phyloP scores from a whole-genome alignment of 1,140 invertebrate species.

The Muscidifurax raptorellus region DNA sequence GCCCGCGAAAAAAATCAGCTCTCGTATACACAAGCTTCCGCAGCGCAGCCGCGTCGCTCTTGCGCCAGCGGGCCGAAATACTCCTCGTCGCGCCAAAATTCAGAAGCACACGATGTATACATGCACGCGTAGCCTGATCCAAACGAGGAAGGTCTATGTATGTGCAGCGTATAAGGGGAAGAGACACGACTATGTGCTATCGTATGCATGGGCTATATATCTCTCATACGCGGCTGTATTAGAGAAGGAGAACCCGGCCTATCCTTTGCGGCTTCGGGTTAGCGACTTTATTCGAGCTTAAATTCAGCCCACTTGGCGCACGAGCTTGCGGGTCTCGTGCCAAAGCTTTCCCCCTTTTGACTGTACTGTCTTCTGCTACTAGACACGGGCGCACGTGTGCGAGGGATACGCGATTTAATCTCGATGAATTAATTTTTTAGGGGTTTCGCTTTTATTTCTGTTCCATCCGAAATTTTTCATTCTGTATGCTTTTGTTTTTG shows the following conservation, averaged over 20 bases:
- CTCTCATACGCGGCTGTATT: neutral
- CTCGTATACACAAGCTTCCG: neutral
- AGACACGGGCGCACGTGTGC: constrained; percentile 3
- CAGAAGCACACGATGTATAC: neutral
- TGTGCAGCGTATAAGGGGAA: neutral
- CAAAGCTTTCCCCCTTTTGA: constrained; percentile 2
- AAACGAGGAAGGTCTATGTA: neutral
- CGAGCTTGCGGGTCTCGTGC: constrained; percentile 33
- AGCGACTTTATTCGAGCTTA: constrained; percentile 59
- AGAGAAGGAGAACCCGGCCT: neutral
- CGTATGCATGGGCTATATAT: constrained; percentile 32
- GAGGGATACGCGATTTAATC: constrained; percentile 32
- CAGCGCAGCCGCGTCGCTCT: neutral
- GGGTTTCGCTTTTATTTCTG: neutral
- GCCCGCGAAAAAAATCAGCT: no score
- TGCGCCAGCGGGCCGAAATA: neutral
- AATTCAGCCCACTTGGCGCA: constrained; percentile 57
- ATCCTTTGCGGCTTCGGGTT: constrained; percentile 39
- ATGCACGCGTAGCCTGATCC: neutral
- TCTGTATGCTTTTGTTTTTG: neutral
- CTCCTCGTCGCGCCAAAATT: constrained; percentile 14
- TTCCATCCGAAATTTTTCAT: neutral
- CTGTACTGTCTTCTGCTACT: neutral
- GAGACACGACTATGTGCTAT: constrained; percentile 15
- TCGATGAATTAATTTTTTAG: constrained; percentile 28